phyloP scores from a whole-genome alignment of 2,888 invertebrate genomes.

The Dryomyza anilis region DNA sequence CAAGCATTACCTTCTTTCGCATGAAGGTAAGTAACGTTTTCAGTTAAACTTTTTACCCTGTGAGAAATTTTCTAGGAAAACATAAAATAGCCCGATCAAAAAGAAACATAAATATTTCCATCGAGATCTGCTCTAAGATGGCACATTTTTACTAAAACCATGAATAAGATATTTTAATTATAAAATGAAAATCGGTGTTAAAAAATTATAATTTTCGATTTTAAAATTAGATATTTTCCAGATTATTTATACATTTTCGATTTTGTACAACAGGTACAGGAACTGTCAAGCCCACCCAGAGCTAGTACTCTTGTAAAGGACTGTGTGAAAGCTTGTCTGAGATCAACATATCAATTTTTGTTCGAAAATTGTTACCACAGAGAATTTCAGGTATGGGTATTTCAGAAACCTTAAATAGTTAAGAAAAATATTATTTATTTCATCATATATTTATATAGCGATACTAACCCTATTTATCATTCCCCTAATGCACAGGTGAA shows the following conservation, averaged over 20 bases:
- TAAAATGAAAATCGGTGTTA: no score
- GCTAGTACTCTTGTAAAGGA: slow-evolving; percentile 99
- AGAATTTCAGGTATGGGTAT: slow-evolving; percentile 77
- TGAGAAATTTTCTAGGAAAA: no score
- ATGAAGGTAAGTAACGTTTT: slow-evolving; percentile 79
- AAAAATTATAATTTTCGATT: no score
- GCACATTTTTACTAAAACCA: not conserved
- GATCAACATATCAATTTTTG: slow-evolving; percentile 98
- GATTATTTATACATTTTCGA: not conserved
- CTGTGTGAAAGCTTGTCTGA: slow-evolving; percentile 97
- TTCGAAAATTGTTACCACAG: slow-evolving; percentile 98
- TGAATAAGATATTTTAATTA: no score
- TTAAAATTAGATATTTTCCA: no score
- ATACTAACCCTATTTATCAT: not conserved
- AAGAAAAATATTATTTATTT: not conserved
- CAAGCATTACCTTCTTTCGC: slow-evolving; percentile 99
- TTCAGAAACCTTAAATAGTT: no score
- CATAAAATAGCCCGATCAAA: no score
- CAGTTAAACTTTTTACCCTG: not conserved
- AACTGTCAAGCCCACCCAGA: slow-evolving; percentile 95
- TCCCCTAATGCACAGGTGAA: slow-evolving; percentile 67
- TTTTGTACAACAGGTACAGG: slow-evolving; percentile 79
- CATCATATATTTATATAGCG: not conserved
- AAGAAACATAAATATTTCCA: not conserved
- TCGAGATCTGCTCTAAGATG: not conserved